Base-by-base conservation (phyloP, 2,797 vertebrate species). In the Acrossocheilus fasciatus region DNA sequence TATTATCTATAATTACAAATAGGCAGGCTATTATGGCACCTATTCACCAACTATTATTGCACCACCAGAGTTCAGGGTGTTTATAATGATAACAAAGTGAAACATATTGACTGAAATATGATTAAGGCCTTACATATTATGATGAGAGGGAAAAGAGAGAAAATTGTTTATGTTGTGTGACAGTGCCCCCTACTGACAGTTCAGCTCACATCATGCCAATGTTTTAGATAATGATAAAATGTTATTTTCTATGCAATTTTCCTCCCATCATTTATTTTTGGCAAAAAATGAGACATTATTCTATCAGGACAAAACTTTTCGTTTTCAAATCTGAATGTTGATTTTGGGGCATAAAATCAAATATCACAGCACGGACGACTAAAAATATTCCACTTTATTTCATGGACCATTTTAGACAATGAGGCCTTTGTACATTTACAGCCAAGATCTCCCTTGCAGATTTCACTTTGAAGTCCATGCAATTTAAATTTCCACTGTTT, bases 171-270 rank as follows among this genome's bases (percentile, higher is more conserved):
- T 78, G 26, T 88, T 41, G 86, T 83, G 93, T 92, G 91, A 94
- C 91, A 95, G 93, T 95, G 95, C 95, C 95, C 94, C 94, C 96
- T 96, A 93, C 92, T 95, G 95, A 88, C 84, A 83, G 45, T 43
- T 57, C 17, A 11, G 11, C 39, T 50, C 34, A 68, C n/a, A 69
- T 43, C 11, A 43, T 39, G 7, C 15, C 23, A 36, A 59, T 81
- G 26, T 69, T 64, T 34, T 66, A 26, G 6, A 43, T n/a, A 57
- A 17, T 20, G 11, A 34, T 57, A 12, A 45, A 81, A 43, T 77
- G 1, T 26, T 18, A 52, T 85, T 30, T 86, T 23, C 14, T 20
- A 30, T 82, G 57, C 39, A 12, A 45, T 45, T 80, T 81, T 36
- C 4, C 2, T 68, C 11, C 11, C 39, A 45, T 62, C 0, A 17